A percentile compares a stretch with the other conserved stretches of the same genome.
phyloP scores from a whole-genome alignment of 2,113 vertebrate genomes.

The Indicator indicator region DNA sequence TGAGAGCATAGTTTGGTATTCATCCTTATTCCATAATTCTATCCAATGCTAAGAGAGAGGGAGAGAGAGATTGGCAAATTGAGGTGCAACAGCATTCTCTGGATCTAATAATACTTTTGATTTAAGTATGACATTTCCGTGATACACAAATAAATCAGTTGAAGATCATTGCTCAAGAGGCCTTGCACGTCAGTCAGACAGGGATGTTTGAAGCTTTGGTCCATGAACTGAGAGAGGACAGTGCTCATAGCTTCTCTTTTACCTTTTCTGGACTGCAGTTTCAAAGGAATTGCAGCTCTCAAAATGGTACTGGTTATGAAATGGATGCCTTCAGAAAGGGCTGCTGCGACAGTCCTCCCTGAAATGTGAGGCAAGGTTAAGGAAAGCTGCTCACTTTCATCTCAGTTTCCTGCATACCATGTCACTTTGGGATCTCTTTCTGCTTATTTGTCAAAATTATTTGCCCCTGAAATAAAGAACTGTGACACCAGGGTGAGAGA shows the following conservation, averaged over 20 bases:
- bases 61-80: not conserved
- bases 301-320: not conserved
- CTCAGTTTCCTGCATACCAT: not conserved
- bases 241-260: not conserved
- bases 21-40: not conserved
- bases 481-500: not conserved
- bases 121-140: not conserved
- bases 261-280: not conserved
- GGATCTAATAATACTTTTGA: not conserved
- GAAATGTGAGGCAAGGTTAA: not conserved
- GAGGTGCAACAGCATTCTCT: not conserved
- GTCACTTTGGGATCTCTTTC: not conserved
- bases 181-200: not conserved
- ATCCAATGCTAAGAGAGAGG: not conserved
- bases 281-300: not conserved
- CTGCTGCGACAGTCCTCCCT: not conserved
- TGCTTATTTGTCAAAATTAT: not conserved
- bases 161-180: not conserved
- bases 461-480: not conserved
- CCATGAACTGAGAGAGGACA: not conserved
- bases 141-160: not conserved
- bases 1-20: not conserved
- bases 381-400: not conserved
- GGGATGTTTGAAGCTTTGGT: not conserved
- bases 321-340: not conserved